Evolutionary conservation across 2,888 invertebrate species (phyloP), one percentile per base, ranked within the genome.

Genomic region (Prostheceraeus crozeri): DNA sequence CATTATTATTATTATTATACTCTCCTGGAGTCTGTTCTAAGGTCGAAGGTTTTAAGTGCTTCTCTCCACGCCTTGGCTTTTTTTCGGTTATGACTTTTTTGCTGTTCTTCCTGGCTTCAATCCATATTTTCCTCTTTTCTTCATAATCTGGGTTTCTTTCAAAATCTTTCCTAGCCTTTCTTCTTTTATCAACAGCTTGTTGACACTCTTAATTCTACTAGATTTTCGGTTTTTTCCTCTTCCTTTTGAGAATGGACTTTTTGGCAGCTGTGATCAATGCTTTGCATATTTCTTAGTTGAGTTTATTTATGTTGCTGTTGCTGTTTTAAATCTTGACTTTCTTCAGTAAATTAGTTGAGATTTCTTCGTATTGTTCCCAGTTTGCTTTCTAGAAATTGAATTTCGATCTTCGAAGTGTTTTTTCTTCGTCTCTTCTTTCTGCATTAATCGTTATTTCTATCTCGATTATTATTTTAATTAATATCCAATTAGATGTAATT

Each of bases 301-400:
- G 6, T 40, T 40, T 40, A 23, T 40, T 19, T 6, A 40, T 19
- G 19, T 40, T 40, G n/a, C 45, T 40, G 45, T 40, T 40, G n/a
- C n/a, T n/a, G n/a, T 19, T 40, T 40, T n/a, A n/a, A n/a, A n/a
- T n/a, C n/a, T 40, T 40, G n/a, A 14, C 14, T 19, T 14, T 6
- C 21, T 14, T 8, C 8, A 40, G 6, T 8, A 10, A 6, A 14
- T 14, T 40, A 6, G n/a, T 14, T 40, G 19, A 14, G 8, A 6
- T 8, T 6, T 40, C 14, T 14, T 40, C 14, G 45, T 19, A 40
- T 40, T 40, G 19, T 8, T 14, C n/a, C 45, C 45, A 40, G 10
- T 40, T 40, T 40, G 6, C 45, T 40, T 40, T 40, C n/a, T 40
- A 14, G 45, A 14, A 40, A 14, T 40, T 40, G 45, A 10, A 40